phyloP scores from a whole-genome alignment of 2,888 invertebrate species.

The Tetragonula carbonaria region DNA sequence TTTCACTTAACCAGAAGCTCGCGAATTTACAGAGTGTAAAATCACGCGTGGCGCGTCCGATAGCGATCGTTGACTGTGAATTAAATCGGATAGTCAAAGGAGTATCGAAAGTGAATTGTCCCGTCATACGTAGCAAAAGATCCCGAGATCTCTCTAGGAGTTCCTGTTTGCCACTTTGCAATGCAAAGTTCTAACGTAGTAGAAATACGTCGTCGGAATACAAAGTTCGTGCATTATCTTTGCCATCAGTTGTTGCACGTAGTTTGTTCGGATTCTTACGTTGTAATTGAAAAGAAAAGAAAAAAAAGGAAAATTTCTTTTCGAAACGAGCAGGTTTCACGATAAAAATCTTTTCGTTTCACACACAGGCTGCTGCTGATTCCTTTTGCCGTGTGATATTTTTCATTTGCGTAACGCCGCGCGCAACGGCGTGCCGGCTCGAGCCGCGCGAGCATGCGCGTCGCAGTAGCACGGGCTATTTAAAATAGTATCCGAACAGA shows the following conservation, averaged over 20 bases:
- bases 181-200: no score
- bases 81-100: no score
- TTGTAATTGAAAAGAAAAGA: no score
- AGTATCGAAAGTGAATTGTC: no score
- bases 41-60: no score
- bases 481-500: slow-evolving; percentile 63
- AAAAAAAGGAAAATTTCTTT: not conserved
- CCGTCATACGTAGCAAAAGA: no score
- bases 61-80: no score
- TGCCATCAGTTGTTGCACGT: no score
- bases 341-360: slow-evolving; percentile 5
- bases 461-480: slow-evolving; percentile 46
- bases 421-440: slow-evolving; percentile 37
- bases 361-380: not conserved
- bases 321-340: not conserved
- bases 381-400: slow-evolving; percentile 9
- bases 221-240: not conserved
- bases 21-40: no score
- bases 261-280: not conserved
- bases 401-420: slow-evolving; percentile 53
- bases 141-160: no score
- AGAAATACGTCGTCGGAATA: not conserved
- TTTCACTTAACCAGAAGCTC: no score
- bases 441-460: slow-evolving; percentile 38
- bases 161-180: no score